These are phyloP conservation scores for Sipunculus nudus DNA, from an alignment of 2,888 invertebrate genomes.

Conservation along the genomic window DNA sequence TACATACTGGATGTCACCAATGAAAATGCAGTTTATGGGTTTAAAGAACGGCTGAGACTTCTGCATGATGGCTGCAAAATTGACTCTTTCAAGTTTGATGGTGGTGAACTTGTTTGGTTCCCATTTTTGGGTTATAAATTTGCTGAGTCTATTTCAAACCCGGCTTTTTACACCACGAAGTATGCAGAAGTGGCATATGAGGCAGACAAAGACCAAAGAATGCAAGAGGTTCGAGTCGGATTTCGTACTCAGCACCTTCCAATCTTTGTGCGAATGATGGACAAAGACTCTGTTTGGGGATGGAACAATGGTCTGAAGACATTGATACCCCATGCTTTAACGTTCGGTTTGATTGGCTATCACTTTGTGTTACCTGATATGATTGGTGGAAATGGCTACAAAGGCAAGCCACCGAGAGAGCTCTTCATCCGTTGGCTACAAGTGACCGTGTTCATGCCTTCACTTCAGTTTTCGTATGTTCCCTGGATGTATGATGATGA, in stretches of 20 bases:
- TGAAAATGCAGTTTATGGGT: slow-evolving; percentile 82
- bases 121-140: slow-evolving; percentile 41
- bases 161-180: slow-evolving; percentile 45
- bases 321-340: slow-evolving; percentile 83
- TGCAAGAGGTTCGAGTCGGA: slow-evolving; percentile 87
- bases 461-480: slow-evolving; percentile 81
- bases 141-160: slow-evolving; percentile 35
- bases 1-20: slow-evolving; percentile 86
- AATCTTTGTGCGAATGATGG: slow-evolving; percentile 80
- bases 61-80: slow-evolving; percentile 76
- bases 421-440: slow-evolving; percentile 81
- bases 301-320: slow-evolving; percentile 77
- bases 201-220: slow-evolving; percentile 58
- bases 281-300: slow-evolving; percentile 88
- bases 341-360: slow-evolving; percentile 71
- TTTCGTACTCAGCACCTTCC: slow-evolving; percentile 84
- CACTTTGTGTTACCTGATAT: slow-evolving; percentile 91
- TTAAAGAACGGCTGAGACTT: slow-evolving; percentile 74
- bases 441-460: slow-evolving; percentile 87
- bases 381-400: slow-evolving; percentile 67
- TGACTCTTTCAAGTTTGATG: slow-evolving; percentile 88
- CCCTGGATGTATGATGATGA: slow-evolving; percentile 67
- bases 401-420: slow-evolving; percentile 25
- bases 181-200: slow-evolving; percentile 40
- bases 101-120: slow-evolving; percentile 68